These are phyloP conservation scores for Gambelia wislizenii DNA, from an alignment of 2,797 vertebrate species.

Conservation along the genomic window DNA sequence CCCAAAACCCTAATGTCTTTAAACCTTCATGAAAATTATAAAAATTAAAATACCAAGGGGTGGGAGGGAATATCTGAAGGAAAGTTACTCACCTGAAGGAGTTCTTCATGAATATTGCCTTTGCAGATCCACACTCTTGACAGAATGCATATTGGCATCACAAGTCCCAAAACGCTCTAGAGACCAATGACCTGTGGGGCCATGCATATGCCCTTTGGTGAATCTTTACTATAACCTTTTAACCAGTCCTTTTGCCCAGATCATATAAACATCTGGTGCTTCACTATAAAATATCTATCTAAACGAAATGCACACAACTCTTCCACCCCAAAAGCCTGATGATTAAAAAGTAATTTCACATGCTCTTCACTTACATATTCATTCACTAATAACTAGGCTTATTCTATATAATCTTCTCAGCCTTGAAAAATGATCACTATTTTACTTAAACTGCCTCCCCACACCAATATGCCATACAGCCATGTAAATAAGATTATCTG, in stretches of 20 bases:
- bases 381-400: background rate
- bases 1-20: background rate
- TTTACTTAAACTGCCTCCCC: background rate
- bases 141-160: constrained; percentile 32
- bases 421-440: background rate
- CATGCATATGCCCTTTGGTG: constrained; percentile 35
- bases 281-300: constrained; percentile 13
- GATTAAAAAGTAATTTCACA: background rate
- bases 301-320: background rate
- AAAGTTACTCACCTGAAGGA: constrained; percentile 37
- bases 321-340: background rate
- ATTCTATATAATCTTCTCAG: background rate
- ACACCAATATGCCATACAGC: background rate
- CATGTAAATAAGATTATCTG: constrained; percentile 2
- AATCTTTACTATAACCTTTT: constrained; percentile 34
- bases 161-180: constrained; percentile 43
- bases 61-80: constrained; percentile 1
- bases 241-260: constrained; percentile 12
- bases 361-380: background rate
- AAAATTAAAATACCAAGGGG: constrained; percentile 20
- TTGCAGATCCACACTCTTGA: constrained; percentile 28
- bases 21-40: background rate
- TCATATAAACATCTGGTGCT: background rate
- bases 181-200: constrained; percentile 44
- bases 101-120: constrained; percentile 44